phyloP scores from a whole-genome alignment of 2,113 vertebrate genomes.

The Sarotherodon lohbergeri region DNA sequence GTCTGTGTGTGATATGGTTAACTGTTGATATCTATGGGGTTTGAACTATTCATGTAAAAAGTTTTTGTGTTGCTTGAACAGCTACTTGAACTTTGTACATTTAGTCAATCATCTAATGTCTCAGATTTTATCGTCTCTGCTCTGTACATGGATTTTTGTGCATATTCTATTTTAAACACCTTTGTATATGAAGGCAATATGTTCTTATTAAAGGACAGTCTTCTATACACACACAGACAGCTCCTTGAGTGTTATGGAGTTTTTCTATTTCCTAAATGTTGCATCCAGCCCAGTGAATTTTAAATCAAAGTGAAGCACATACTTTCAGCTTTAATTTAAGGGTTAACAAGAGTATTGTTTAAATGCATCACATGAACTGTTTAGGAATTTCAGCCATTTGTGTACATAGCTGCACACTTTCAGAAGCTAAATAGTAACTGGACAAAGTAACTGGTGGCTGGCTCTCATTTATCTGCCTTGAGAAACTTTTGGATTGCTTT shows the following conservation, averaged over 20 bases:
- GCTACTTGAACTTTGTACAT: neutral
- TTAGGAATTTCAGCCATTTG: neutral
- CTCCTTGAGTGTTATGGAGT: neutral
- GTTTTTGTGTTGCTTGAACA: neutral
- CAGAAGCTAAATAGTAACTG: neutral
- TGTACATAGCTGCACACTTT: neutral
- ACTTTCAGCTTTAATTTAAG: neutral
- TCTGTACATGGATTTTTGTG: neutral
- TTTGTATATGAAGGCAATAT: neutral
- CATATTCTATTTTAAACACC: neutral
- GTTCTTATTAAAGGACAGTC: neutral
- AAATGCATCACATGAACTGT: neutral
- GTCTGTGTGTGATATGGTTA: neutral
- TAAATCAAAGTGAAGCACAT: neutral
- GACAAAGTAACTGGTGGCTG: neutral
- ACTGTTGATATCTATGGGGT: neutral
- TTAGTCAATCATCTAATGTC: neutral
- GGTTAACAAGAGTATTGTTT: neutral
- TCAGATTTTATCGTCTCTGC: neutral
- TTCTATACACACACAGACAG: neutral
- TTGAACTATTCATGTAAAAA: neutral
- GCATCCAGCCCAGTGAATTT: neutral
- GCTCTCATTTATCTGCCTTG: neutral
- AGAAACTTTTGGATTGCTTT: neutral
- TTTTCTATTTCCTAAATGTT: neutral